Percentiles rank a stretch among this genome's conserved stretches.
phyloP scores from a whole-genome alignment of 2,113 vertebrate genomes.

The Phyllopteryx taeniolatus region DNA sequence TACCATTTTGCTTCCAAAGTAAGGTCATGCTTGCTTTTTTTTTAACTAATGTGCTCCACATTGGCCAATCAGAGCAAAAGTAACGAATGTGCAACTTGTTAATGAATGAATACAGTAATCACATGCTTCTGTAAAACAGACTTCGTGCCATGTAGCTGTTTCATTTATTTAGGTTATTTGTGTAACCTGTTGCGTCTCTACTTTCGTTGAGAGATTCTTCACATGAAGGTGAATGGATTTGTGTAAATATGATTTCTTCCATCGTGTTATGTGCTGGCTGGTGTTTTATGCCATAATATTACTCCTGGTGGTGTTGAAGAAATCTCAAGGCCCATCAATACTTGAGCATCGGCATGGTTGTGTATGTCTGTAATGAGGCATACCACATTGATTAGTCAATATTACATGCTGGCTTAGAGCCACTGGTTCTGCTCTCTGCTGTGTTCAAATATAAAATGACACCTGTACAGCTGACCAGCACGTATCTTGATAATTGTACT shows the following conservation, averaged over 20 bases:
- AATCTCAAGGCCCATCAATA: slow-evolving; percentile 73
- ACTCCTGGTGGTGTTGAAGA: slow-evolving; percentile 57
- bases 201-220: too few species aligned
- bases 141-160: too few species aligned
- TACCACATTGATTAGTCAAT: slow-evolving; percentile 72
- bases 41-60: background rate
- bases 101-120: too few species aligned
- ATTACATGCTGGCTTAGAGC: slow-evolving; percentile 68
- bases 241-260: slow-evolving; percentile 40
- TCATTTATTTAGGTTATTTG: too few species aligned
- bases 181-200: too few species aligned
- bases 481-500: background rate
- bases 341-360: slow-evolving; percentile 63
- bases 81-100: too few species aligned
- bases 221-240: slow-evolving; percentile 3
- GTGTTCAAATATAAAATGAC: slow-evolving; percentile 41
- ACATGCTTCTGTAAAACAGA: too few species aligned
- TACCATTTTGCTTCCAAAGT: slow-evolving; percentile 7
- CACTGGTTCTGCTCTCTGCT: slow-evolving; percentile 43
- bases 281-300: slow-evolving; percentile 44
- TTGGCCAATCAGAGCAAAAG: background rate
- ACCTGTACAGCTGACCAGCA: slow-evolving; percentile 11
- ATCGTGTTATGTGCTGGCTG: slow-evolving; percentile 15
- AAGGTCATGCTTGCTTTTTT: background rate
- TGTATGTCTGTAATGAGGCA: slow-evolving; percentile 73